Conservation (phyloP, 2,797 vertebrate species). For the Trachops cirrhosus region DNA sequence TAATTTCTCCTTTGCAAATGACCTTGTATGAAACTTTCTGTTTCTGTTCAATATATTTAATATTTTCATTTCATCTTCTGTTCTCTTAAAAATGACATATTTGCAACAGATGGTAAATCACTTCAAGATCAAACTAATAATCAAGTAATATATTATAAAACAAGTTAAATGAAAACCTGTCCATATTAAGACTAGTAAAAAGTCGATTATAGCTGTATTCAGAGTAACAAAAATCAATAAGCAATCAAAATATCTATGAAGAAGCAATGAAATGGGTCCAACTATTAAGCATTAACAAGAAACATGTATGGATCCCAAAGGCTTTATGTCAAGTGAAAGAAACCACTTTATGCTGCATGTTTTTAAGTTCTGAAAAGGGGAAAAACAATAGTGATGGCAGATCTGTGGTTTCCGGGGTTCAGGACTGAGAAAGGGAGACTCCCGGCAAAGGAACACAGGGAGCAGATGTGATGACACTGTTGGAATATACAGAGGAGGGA, state of each 20-base stretch:
- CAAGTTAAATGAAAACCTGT: slow-evolving; percentile 15
- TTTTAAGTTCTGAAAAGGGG: background rate
- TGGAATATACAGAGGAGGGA: background rate
- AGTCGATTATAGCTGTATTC: background rate
- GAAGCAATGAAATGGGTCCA: background rate
- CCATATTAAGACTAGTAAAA: background rate
- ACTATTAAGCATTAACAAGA: background rate
- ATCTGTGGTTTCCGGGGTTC: rapidly evolving
- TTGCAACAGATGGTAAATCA: slow-evolving; percentile 16
- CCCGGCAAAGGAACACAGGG: background rate
- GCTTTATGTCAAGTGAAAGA: background rate
- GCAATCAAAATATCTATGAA: background rate
- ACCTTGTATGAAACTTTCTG: background rate
- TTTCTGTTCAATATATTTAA: slow-evolving; percentile 7
- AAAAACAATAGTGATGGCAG: background rate
- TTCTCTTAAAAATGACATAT: background rate
- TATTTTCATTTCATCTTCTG: background rate
- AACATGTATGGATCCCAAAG: background rate
- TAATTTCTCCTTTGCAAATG: background rate
- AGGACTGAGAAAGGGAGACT: background rate
- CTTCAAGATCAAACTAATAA: slow-evolving; percentile 16
- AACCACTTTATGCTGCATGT: no score
- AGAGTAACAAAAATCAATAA: background rate
- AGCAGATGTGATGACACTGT: background rate
- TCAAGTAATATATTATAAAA: background rate